Conservation (phyloP, 1,140 invertebrate species). For the Zaprionus tsacasi region DNA sequence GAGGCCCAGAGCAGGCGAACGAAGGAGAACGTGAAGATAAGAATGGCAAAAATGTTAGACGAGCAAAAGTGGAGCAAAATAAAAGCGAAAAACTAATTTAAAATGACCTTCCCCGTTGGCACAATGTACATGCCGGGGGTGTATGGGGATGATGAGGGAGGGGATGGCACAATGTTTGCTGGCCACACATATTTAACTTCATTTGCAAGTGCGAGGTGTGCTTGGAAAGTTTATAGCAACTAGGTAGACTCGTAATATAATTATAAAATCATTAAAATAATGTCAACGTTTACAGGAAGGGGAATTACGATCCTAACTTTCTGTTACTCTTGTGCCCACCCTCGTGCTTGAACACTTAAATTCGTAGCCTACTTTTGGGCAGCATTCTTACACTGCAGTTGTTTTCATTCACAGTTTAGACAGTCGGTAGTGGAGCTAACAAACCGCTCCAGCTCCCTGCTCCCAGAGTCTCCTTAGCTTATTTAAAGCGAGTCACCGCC, state of each 20-base stretch:
- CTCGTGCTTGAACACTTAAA: conserved; percentile 22
- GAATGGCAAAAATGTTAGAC: conserved; percentile 21
- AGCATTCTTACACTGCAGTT: conserved; percentile 45
- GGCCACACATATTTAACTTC: conserved; percentile 60
- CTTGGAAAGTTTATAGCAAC: not conserved
- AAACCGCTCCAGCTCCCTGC: not conserved
- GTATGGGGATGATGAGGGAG: conserved; percentile 12
- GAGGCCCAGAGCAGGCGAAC: conserved; percentile 30
- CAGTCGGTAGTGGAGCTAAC: conserved; percentile 4
- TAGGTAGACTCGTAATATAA: no score
- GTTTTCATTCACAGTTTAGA: conserved; percentile 63
- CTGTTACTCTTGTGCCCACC: conserved; percentile 5
- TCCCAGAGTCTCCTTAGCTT: not conserved
- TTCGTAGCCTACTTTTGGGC: conserved; percentile 53
- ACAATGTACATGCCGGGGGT: conserved; percentile 56
- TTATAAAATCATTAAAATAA: no score
- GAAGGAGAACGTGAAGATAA: not conserved
- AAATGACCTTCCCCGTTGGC: conserved; percentile 70
- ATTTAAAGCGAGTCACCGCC: not conserved
- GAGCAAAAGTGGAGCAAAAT: conserved; percentile 18
- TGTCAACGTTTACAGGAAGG: not conserved
- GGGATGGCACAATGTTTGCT: conserved; percentile 2
- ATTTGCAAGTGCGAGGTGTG: conserved; percentile 38
- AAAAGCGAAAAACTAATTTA: conserved; percentile 72
- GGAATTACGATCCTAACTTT: not conserved